These are phyloP conservation scores for Dreissena polymorpha DNA, from an alignment of 1,140 invertebrate species.

Conservation along the genomic window DNA sequence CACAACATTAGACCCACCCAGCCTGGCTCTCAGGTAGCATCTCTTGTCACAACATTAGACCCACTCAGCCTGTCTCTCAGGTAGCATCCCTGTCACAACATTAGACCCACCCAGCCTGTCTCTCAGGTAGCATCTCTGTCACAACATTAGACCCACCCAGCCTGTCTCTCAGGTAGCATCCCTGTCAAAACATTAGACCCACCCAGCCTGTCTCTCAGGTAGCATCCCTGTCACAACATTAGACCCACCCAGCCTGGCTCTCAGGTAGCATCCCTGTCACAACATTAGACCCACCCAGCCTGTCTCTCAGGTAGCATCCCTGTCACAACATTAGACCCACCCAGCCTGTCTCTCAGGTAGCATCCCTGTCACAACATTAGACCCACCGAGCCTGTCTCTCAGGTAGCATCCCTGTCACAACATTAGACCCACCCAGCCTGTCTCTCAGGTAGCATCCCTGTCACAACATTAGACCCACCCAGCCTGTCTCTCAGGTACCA, in stretches of 20 bases:
- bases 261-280: no score
- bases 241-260: slow-evolving; percentile 70
- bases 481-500: slow-evolving; percentile 73
- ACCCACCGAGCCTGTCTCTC: slow-evolving; percentile 69
- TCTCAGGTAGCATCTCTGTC: no score
- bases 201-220: slow-evolving; percentile 73
- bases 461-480: no score
- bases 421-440: slow-evolving; percentile 71
- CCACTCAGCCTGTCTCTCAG: slow-evolving; percentile 70
- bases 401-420: no score
- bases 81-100: no score
- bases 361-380: no score
- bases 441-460: slow-evolving; percentile 76
- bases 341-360: slow-evolving; percentile 73
- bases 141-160: slow-evolving; percentile 73
- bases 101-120: slow-evolving; percentile 71
- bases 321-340: no score
- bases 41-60: no score
- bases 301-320: slow-evolving; percentile 76
- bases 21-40: slow-evolving; percentile 74
- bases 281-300: slow-evolving; percentile 71
- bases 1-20: slow-evolving; percentile 73
- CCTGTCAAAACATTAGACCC: no score
- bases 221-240: no score
- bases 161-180: slow-evolving; percentile 74